These are phyloP conservation scores for Lissonota sp. DNA, from an alignment of 2,888 invertebrate species.

Conservation along the genomic window DNA sequence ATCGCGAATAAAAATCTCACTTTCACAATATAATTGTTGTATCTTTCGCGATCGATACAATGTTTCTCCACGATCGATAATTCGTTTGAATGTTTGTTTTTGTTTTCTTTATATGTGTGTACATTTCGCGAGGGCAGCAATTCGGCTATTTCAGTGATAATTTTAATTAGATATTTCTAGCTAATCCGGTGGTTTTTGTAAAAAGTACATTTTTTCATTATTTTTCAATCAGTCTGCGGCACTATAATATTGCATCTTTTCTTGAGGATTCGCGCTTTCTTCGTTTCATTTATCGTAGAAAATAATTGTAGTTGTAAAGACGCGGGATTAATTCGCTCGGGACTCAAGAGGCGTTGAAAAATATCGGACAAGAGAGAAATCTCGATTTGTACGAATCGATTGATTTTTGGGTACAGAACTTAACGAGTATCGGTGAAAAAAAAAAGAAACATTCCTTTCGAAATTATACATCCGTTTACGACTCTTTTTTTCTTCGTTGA, in stretches of 20 bases:
- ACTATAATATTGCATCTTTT: constrained; percentile 62
- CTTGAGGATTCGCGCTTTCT: constrained; percentile 23
- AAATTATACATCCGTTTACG: constrained; percentile 68
- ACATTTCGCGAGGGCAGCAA: constrained; percentile 64
- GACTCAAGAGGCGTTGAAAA: constrained; percentile 20
- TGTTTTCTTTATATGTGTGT: constrained; percentile 38
- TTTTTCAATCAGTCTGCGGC: constrained; percentile 66
- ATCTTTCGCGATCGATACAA: constrained; percentile 38
- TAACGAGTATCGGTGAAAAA: constrained; percentile 63
- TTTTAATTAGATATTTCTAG: constrained; percentile 66
- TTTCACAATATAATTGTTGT: constrained; percentile 26
- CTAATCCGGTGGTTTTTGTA: constrained; percentile 60
- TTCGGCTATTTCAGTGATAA: constrained; percentile 66
- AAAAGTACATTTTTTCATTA: constrained; percentile 60
- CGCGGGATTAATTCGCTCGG: constrained; percentile 17
- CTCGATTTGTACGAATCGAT: constrained; percentile 16
- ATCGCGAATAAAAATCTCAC: constrained; percentile 58
- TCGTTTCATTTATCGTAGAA: constrained; percentile 52
- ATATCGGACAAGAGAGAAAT: constrained; percentile 12
- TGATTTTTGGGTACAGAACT: constrained; percentile 74
- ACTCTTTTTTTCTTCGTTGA: constrained; percentile 60
- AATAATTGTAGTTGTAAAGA: constrained; percentile 60
- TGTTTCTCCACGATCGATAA: constrained; percentile 43
- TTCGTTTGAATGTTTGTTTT: constrained; percentile 27
- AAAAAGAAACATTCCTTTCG: constrained; percentile 70